phyloP scores from a whole-genome alignment of 2,797 vertebrate genomes.

The Cossypha caffra region DNA sequence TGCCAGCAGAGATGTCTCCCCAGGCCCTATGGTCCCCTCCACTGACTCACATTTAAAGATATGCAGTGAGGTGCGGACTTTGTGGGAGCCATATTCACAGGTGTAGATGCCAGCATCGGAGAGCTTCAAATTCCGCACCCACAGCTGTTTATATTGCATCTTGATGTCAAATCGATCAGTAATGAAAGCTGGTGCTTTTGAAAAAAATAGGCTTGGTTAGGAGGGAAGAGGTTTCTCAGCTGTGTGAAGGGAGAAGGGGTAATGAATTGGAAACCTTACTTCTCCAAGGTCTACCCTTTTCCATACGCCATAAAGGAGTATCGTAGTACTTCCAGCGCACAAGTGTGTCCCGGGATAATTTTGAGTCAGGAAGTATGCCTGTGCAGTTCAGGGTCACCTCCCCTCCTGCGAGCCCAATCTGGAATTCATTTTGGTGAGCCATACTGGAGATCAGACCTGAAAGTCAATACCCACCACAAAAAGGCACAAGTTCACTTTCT shows the following conservation, averaged over 20 bases:
- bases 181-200: not conserved
- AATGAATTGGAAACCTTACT: slow-evolving; percentile 6
- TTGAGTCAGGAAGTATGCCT: fast-evolving
- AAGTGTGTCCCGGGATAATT: fast-evolving
- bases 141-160: not conserved
- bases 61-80: slow-evolving; percentile 6
- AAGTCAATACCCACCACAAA: slow-evolving; percentile 3
- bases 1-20: not conserved
- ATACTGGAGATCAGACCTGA: not conserved
- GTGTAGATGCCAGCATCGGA: slow-evolving; percentile 38
- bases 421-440: not conserved
- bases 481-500: not conserved
- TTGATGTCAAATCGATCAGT: not conserved
- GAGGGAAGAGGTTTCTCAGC: not conserved
- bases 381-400: slow-evolving; percentile 35
- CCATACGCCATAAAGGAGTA: fast-evolving
- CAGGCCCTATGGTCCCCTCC: not conserved
- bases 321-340: slow-evolving; percentile 32
- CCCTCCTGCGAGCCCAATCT: not conserved
- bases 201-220: not conserved
- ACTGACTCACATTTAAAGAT: slow-evolving; percentile 65
- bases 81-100: not conserved
- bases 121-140: not conserved
- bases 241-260: not conserved
- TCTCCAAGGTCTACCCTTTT: fast-evolving